Conservation (phyloP, 2,888 invertebrate species). For the Tenthredo distinguenda region DNA sequence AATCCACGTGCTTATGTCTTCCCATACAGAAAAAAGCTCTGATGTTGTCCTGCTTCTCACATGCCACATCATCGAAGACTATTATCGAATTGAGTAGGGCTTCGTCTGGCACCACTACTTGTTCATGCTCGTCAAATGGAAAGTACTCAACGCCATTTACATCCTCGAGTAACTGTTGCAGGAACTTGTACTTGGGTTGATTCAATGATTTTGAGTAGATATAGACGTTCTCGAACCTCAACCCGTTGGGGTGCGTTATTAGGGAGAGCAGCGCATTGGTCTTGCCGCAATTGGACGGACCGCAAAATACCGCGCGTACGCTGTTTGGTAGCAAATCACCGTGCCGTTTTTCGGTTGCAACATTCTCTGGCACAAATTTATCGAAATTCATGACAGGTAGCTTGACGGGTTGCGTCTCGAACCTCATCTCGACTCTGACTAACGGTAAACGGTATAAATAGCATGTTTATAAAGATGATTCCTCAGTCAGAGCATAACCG, state of each 20-base stretch:
- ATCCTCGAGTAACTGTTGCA: constrained; percentile 58
- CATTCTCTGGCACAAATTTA: background rate
- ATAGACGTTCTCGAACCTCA: constrained; percentile 61
- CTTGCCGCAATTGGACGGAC: constrained; percentile 61
- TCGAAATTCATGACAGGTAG: constrained; percentile 21
- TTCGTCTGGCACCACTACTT: background rate
- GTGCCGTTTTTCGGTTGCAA: constrained; percentile 57
- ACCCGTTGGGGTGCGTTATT: constrained; percentile 57
- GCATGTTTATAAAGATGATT: background rate
- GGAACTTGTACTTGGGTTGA: constrained; percentile 63
- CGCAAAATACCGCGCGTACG: constrained; percentile 60
- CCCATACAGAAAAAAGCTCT: too few relatives aligned
- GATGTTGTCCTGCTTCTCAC: constrained; percentile 49
- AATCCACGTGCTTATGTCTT: too few relatives aligned
- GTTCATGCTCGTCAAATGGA: constrained; percentile 3
- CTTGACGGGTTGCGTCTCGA: background rate
- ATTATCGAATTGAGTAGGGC: background rate
- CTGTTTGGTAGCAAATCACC: constrained; percentile 65
- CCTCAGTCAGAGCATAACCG: background rate
- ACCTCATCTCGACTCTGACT: background rate
- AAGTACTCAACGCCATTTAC: constrained; percentile 16
- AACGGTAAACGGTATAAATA: constrained; percentile 25
- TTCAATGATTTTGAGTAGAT: constrained; percentile 61
- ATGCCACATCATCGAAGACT: constrained; percentile 58
- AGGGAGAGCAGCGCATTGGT: constrained; percentile 59